Base-by-base conservation (phyloP, 2,888 invertebrate genomes). In the Yponomeuta plumbellus region DNA sequence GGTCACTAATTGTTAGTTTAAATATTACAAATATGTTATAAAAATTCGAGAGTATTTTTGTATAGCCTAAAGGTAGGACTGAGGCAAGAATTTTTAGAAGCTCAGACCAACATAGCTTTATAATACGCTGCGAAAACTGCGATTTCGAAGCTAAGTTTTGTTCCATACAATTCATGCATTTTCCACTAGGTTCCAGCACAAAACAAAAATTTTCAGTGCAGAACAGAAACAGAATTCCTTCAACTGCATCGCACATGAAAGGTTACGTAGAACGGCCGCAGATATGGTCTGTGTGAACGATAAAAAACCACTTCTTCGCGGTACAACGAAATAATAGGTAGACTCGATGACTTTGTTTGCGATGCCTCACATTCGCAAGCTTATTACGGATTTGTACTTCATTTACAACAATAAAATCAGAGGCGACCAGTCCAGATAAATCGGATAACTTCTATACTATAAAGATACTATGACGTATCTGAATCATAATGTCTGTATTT, bases 361-460 rank as follows among this genome's bases (percentile, higher is more conserved):
- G 22, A 59, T 22, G 44, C 11, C 66, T 39, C 39, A 44, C 22
- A 40, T 13, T 40, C 39, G 20, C 63, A 57, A 76, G 77, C 74
- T 76, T 77, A 76, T 71, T 34, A 69, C 68, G 72, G 78, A 81
- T 85, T 87, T 88, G 88, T 86, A 88, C 89, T 88, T 84, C 80
- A 77, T 81, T 82, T 81, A 77, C 58, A 66, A 66, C 77, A 80
- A 83, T 79, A 76, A 76, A 80, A 74, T 75, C 72, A 74, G 77
- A 74, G 52, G 56, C 34, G 39, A 56, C 67, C 70, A 70, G 44
- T 52, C 44, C 44, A 52, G 17, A 52, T 52, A 52, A 52, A 52
- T 5, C 44, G 17, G 44, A 17, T 17, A 52, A 52, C 2, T 44
- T 10, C 17, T 34, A 34, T 34, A 34, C 8, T 34, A 34, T 34